These are phyloP conservation scores for Drosophila repleta DNA, from an alignment of 1,140 invertebrate species.

Conservation along the genomic window DNA sequence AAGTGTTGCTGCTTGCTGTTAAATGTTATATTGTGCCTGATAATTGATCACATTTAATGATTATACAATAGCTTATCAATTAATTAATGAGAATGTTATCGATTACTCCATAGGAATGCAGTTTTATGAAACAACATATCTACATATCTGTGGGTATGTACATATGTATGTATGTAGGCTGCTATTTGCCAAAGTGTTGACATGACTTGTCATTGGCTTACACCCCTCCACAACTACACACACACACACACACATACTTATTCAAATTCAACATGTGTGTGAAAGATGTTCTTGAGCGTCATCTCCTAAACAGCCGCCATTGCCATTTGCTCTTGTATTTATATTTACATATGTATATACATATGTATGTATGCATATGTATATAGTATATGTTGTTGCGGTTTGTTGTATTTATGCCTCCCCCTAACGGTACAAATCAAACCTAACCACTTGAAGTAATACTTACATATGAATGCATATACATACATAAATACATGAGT, in stretches of 20 bases:
- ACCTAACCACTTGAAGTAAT: conserved; percentile 41
- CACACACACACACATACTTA: neutral
- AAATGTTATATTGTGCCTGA: conserved; percentile 11
- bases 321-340: conserved; percentile 17
- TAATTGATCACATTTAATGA: conserved; percentile 34
- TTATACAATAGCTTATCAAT: conserved; percentile 17
- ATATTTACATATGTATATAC: neutral
- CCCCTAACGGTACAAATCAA: conserved; percentile 25
- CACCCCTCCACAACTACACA: neutral
- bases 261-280: conserved; percentile 38
- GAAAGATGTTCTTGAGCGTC: conserved; percentile 46
- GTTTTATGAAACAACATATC: neutral
- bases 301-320: conserved; percentile 39
- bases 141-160: too few species aligned
- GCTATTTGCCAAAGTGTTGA: conserved; percentile 37
- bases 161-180: conserved; percentile 1
- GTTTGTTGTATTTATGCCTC: conserved; percentile 11
- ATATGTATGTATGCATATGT: neutral
- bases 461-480: conserved; percentile 16
- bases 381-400: conserved; percentile 18
- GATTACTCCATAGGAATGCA: conserved; percentile 13
- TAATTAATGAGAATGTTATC: conserved; percentile 23
- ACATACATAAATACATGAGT: conserved; percentile 12
- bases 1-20: conserved; percentile 9
- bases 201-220: conserved; percentile 33